phyloP scores from a whole-genome alignment of 2,797 vertebrate species.

The Tachyglossus aculeatus region DNA sequence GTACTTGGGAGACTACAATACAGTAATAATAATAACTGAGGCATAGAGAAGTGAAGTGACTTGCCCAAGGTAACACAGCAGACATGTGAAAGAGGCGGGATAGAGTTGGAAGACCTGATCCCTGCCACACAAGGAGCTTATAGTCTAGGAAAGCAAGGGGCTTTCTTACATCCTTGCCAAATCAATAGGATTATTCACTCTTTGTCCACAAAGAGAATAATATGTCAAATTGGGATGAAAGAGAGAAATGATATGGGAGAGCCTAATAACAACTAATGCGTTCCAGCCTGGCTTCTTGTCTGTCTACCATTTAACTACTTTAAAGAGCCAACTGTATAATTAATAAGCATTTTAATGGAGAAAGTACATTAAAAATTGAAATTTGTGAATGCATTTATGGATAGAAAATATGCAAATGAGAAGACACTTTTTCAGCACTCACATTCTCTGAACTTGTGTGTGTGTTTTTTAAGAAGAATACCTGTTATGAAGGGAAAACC shows the following conservation, averaged over 20 bases:
- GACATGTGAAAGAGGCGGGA: background rate
- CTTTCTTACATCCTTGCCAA: too few species aligned
- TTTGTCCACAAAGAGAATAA: too few species aligned
- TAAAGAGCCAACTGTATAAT: background rate
- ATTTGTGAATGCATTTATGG: slow-evolving; percentile 1
- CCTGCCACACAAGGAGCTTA: too few species aligned
- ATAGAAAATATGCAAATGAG: background rate
- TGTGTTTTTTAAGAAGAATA: background rate
- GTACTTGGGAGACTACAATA: too few species aligned
- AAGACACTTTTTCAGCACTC: background rate
- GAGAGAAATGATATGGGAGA: background rate
- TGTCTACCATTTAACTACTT: background rate
- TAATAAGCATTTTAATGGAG: slow-evolving; percentile 14
- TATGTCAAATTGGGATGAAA: too few species aligned
- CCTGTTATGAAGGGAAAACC: background rate
- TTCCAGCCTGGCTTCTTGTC: background rate
- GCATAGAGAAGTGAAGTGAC: background rate
- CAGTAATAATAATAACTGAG: too few species aligned
- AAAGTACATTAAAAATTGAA: slow-evolving; percentile 22
- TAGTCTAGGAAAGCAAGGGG: too few species aligned
- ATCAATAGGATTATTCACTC: too few species aligned
- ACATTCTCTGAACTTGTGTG: too few species aligned
- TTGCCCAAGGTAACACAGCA: background rate
- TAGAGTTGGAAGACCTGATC: too few species aligned
- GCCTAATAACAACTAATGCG: background rate